phyloP scores from a whole-genome alignment of 2,888 invertebrate species.

The Myopa testacea region DNA sequence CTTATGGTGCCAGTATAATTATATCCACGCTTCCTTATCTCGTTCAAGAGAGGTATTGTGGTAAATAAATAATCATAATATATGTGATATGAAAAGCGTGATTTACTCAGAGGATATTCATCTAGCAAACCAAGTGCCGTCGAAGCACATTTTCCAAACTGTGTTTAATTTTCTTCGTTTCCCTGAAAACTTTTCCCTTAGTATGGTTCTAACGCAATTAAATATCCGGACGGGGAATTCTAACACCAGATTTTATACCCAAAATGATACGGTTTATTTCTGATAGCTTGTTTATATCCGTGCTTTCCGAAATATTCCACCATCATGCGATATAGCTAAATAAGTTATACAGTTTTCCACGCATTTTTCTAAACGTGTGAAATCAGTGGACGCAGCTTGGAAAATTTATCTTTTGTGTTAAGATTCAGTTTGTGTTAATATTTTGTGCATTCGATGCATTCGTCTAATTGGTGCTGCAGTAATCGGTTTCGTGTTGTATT shows the following conservation, averaged over 20 bases:
- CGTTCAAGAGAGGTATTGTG: not conserved
- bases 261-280: slow-evolving; percentile 38
- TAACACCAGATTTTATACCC: slow-evolving; percentile 42
- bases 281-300: slow-evolving; percentile 35
- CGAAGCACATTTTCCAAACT: slow-evolving; percentile 40
- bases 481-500: no score
- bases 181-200: slow-evolving; percentile 34
- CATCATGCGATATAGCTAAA: not conserved
- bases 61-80: slow-evolving; percentile 3
- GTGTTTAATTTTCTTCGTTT: slow-evolving; percentile 24
- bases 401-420: no score
- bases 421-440: no score
- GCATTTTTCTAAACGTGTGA: no score
- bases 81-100: not conserved
- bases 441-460: no score
- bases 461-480: no score
- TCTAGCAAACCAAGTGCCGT: slow-evolving; percentile 9
- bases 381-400: no score
- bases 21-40: not conserved
- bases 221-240: slow-evolving; percentile 37
- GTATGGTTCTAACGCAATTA: slow-evolving; percentile 38
- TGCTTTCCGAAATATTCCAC: slow-evolving; percentile 36
- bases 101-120: not conserved
- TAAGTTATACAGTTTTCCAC: no score
- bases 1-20: not conserved